phyloP scores from a whole-genome alignment of 2,888 invertebrate genomes.

The Andrena bucephala region DNA sequence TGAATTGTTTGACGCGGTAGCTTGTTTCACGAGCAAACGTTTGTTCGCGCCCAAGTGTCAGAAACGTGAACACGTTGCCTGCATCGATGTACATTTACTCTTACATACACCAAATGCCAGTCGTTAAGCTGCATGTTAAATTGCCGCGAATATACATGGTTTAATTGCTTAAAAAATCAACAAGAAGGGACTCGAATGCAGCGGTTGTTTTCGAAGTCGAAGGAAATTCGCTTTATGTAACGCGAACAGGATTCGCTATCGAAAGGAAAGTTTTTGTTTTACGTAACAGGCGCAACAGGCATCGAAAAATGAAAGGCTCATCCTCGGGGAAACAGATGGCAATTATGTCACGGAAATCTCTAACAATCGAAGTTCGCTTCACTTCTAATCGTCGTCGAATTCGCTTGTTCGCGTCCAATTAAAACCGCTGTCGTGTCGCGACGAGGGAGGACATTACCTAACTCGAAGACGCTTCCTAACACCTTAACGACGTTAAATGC shows the following conservation, averaged over 20 bases:
- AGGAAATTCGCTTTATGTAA: conserved; percentile 36
- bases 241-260: background rate
- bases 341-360: conserved; percentile 10
- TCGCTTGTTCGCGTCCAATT: conserved; percentile 28
- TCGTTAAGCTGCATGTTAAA: background rate
- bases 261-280: conserved; percentile 47
- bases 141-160: background rate
- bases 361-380: conserved; percentile 7
- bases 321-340: background rate
- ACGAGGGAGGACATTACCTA: conserved; percentile 20
- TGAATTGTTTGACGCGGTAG: conserved; percentile 42
- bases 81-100: conserved; percentile 3
- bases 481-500: conserved; percentile 36
- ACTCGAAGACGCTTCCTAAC: conserved; percentile 14
- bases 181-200: background rate
- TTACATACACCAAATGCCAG: too few relatives aligned
- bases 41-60: conserved; percentile 32
- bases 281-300: conserved; percentile 21
- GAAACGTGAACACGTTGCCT: conserved; percentile 14
- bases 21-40: conserved; percentile 44
- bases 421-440: conserved; percentile 2
- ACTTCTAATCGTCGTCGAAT: conserved; percentile 32
- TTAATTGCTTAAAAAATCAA: background rate
- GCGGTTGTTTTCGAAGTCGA: background rate
- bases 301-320: conserved; percentile 19